Base-by-base conservation (phyloP, 2,113 vertebrate species). In the Balaeniceps rex region DNA sequence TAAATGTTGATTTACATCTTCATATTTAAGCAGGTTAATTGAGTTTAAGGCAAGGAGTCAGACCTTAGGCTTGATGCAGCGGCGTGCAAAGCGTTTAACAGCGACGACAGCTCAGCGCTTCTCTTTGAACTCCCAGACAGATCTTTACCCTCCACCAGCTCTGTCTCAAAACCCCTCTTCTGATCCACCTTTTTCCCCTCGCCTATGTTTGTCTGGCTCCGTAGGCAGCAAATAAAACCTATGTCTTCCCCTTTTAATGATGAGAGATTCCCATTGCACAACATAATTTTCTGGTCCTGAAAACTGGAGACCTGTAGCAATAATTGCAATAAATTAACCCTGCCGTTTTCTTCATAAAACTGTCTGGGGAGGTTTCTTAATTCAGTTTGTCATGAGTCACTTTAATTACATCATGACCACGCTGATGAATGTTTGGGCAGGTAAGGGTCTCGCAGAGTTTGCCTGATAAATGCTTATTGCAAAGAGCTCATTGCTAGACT, bases 351-450 rank as follows among this genome's bases (percentile, higher is more conserved):
- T 97, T 97, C 96, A 90, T 96, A 95, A 96, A 97, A 79, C 91
- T 82, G 77, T 95, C 95, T 87, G 84, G 87, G 87, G 87, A 97
- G 90, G 90, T 82, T 94, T 91, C 91, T 97, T 96, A 95, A 96
- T 96, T 91, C 92, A 83, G 82, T 94, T 93, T 96, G 95, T 95
- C 90, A 75, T 91, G 92, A 96, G 96, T 88, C 96, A 94, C 95
- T 97, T 96, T 96, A 95, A 97, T 97, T 94, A 81, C 88, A 95
- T 94, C 93, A 96, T 88, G 91, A 47, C 82, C 65, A 40, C 2
- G 0, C 87, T 93, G 94, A 97, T 93, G 66, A 94, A 95, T 97
- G 95, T 46, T 88, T 77, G 93, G 87, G 87, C 94, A 94, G 94
- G 91, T 95, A 96, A 96, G 88, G 97, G 95, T 97, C 95, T 97